Evolutionary conservation across 1,140 invertebrate species (phyloP).

Genomic region (Aphaenogaster floridana): DNA sequence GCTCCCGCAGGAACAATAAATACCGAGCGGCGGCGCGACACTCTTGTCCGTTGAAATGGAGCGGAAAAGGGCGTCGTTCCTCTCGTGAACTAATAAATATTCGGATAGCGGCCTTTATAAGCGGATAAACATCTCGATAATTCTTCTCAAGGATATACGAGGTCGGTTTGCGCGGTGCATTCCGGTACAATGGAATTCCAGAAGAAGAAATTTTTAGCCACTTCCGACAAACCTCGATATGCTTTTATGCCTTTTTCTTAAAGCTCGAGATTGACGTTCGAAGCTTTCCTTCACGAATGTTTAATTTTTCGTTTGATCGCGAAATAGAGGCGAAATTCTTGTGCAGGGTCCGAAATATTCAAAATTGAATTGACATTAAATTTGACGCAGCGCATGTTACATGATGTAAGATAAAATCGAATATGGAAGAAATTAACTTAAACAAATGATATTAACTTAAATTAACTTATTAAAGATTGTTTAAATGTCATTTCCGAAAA

Average conservation of each 20-base stretch:
- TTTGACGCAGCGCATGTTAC: not conserved
- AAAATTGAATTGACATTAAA: not conserved
- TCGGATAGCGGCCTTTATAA: constrained; percentile 73
- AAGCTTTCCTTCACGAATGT: not conserved
- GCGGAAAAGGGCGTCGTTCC: constrained; percentile 41
- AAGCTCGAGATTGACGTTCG: not conserved
- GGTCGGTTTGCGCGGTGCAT: constrained; percentile 22
- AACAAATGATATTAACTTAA: too few species aligned
- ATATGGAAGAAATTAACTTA: not conserved
- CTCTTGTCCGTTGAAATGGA: constrained; percentile 56
- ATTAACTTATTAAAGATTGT: not conserved
- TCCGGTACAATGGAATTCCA: constrained; percentile 50
- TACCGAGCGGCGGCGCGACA: constrained; percentile 47
- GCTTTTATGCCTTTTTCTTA: constrained; percentile 6
- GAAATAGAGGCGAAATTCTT: not conserved
- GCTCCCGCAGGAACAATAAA: constrained; percentile 52
- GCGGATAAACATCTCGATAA: constrained; percentile 81
- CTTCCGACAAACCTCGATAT: constrained; percentile 44
- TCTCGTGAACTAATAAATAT: constrained; percentile 78
- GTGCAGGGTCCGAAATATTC: not conserved
- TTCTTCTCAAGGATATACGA: constrained; percentile 64
- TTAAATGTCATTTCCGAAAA: not conserved
- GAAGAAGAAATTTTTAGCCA: constrained; percentile 57
- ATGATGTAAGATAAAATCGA: not conserved
- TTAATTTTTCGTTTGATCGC: constrained; percentile 7